phyloP scores from a whole-genome alignment of 1,140 invertebrate species.

The Hycleus phaleratus region DNA sequence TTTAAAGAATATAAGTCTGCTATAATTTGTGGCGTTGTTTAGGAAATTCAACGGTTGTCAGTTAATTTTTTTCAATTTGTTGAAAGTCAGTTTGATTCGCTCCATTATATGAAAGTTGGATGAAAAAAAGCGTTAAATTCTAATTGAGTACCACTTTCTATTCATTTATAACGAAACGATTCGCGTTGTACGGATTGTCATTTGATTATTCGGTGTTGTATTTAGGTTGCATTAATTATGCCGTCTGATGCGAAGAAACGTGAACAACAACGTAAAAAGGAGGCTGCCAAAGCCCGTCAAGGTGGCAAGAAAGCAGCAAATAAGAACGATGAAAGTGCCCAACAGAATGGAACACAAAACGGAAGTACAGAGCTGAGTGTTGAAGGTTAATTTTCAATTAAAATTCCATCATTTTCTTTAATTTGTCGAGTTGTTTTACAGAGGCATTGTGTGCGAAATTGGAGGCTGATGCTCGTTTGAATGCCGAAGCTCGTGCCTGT shows the following conservation, averaged over 20 bases:
- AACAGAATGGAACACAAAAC: conserved; percentile 40
- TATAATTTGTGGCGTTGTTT: no score
- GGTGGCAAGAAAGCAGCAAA: conserved; percentile 55
- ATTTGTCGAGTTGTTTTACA: conserved; percentile 37
- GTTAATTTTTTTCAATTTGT: no score
- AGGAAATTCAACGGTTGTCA: no score
- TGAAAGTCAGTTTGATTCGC: no score
- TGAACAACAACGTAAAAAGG: conserved; percentile 94
- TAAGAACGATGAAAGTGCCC: conserved; percentile 46
- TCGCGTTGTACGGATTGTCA: no score
- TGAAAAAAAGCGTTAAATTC: no score
- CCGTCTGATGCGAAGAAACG: conserved; percentile 97
- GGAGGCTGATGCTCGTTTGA: conserved; percentile 82
- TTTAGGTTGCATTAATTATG: conserved; percentile 49
- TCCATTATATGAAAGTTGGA: no score
- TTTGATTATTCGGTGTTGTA: no score
- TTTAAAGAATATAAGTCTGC: no score
- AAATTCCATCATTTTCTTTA: not conserved
- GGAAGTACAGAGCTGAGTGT: conserved; percentile 42
- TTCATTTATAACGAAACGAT: no score
- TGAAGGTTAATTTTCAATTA: conserved; percentile 41
- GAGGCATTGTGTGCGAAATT: conserved; percentile 82
- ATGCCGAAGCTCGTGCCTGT: conserved; percentile 87
- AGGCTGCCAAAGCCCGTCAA: conserved; percentile 74
- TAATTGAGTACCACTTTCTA: no score